phyloP scores from a whole-genome alignment of 2,113 vertebrate genomes.

The Marmota flaviventris region DNA sequence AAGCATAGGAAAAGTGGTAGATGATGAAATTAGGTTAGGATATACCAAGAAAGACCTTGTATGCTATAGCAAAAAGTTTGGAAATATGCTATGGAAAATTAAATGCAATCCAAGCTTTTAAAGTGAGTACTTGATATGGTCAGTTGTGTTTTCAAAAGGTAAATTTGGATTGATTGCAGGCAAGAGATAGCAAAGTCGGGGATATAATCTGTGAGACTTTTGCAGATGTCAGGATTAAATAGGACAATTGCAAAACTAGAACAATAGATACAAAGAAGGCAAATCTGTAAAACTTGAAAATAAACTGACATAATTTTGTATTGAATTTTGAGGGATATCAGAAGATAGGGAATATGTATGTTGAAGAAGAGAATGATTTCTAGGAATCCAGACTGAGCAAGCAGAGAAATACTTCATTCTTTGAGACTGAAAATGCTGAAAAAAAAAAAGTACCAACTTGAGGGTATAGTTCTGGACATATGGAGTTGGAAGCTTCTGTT shows the following conservation, averaged over 20 bases:
- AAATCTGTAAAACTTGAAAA: conserved; percentile 28
- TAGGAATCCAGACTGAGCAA: not conserved
- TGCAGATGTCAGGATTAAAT: conserved; percentile 8
- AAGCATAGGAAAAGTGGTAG: not conserved
- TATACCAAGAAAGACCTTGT: not conserved
- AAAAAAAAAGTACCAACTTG: not conserved
- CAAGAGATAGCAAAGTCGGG: not conserved
- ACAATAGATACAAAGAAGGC: not conserved
- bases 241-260: not conserved
- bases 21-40: conserved; percentile 26
- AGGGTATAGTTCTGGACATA: not conserved
- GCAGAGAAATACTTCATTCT: not conserved
- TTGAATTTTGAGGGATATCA: not conserved
- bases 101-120: not conserved
- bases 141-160: not conserved
- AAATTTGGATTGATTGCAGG: not conserved
- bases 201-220: not conserved
- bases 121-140: not conserved
- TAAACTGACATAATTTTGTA: not conserved
- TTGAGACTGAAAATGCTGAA: not conserved
- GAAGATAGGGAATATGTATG: not conserved
- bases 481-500: not conserved
- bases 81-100: not conserved
- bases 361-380: not conserved
- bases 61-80: not conserved